Evolutionary conservation across 2,797 vertebrate species (phyloP), one percentile per base, ranked within the genome.

Genomic region (Cottoperca gobio): DNA sequence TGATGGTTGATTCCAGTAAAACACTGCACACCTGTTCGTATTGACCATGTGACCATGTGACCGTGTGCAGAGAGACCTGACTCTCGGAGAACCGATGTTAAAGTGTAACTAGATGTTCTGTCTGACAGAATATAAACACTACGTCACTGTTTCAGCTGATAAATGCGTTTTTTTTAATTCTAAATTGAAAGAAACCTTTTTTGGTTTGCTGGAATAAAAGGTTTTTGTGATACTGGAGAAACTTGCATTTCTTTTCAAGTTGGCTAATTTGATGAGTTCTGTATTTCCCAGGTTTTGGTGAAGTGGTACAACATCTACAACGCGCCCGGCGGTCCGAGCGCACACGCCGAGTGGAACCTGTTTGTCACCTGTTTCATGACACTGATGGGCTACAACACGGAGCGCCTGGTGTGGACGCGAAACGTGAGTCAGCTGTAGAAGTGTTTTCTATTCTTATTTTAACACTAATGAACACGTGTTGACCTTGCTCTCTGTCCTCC

Each of bases 231-330:
- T 33, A 4, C 7, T 52, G 1, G 1, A 48, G n/a, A 45, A 40
- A n/a, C 0, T 64, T 72, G 3, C 11, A 8, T 33, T 37, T 11
- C 0, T 37, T 33, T 48, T 31, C 2, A 16, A 19, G 9, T 35
- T 49, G 24, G 1, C 10, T 33, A 4, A 39, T 62, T 55, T n/a
- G 14, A 23, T 31, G 43, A n/a, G n/a, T n/a, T n/a, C n/a, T n/a
- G n/a, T 11, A 2, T 61, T 11, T 0, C 72, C 8, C 79, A 95
- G 92, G 95, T 99, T 91, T 94, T 98, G 82, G 96, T 99, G 61
- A 99, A 99, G 88, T 99, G 98, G 98, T 99, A 99, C 86, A 99
- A 96, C 55, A 97, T 96, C 73, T 97, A 98, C 83, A 99, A 99
- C 0, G 98, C 98, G 6, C 97, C 97, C 0, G 98, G 98, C 7